phyloP scores from a whole-genome alignment of 1,140 invertebrate genomes.

The Arctopsyche grandis region DNA sequence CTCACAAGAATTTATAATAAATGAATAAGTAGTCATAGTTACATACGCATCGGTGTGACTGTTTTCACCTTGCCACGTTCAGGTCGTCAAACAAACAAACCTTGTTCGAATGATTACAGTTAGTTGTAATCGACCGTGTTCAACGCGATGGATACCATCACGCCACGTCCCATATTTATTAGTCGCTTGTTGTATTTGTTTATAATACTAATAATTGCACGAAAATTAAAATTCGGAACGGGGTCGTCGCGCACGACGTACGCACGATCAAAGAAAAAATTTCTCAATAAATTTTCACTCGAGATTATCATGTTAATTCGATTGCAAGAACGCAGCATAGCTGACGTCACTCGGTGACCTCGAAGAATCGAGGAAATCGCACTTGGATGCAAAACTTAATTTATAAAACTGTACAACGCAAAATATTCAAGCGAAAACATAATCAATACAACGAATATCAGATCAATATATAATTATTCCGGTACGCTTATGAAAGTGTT shows the following conservation, averaged over 20 bases:
- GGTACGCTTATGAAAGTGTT: no score
- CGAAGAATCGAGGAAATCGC: neutral
- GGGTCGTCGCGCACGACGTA: neutral
- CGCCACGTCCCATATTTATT: conserved; percentile 9
- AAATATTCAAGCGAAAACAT: no score
- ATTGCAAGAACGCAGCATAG: neutral
- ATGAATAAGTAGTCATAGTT: neutral
- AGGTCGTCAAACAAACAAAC: neutral
- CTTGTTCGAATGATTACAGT: conserved; percentile 14
- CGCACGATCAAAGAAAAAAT: no score
- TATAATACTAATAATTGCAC: neutral
- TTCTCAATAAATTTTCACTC: neutral
- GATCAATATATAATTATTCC: no score
- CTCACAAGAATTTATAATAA: neutral
- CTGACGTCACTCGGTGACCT: neutral
- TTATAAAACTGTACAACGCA: no score
- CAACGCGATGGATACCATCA: conserved; percentile 15
- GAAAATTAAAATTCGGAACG: conserved; percentile 17
- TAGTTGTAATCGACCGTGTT: conserved; percentile 2
- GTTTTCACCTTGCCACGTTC: neutral
- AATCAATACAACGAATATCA: no score
- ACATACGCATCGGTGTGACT: neutral
- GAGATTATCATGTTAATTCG: neutral
- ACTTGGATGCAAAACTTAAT: no score
- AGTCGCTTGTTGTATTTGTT: no score